Conservation (phyloP, 2,888 invertebrate species). For the Pristionchus entomophagus region DNA sequence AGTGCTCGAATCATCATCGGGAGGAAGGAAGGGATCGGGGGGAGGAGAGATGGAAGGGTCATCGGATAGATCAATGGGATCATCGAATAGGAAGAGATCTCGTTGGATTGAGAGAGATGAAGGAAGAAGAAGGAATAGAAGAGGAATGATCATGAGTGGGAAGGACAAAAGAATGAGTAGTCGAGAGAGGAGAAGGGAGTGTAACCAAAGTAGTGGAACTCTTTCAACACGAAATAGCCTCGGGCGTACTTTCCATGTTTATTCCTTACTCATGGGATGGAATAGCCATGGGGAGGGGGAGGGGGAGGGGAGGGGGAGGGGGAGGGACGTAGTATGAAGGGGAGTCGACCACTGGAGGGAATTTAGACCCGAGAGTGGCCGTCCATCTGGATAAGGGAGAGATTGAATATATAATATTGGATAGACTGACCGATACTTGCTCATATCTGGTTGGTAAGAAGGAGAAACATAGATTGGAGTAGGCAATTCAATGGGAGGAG, state of each 20-base stretch:
- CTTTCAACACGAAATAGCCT: not conserved
- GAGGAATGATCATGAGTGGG: not conserved
- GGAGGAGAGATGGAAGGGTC: not conserved
- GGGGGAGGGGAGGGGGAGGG: not conserved
- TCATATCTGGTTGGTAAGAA: conserved; percentile 25
- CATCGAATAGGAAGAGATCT: conserved; percentile 24
- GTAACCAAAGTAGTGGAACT: not conserved
- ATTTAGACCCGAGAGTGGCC: not conserved
- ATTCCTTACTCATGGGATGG: not conserved
- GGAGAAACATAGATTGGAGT: not conserved
- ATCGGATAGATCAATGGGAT: not conserved
- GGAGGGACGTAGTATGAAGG: not conserved
- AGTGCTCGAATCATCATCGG: not conserved
- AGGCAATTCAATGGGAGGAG: not conserved
- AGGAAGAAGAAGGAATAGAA: not conserved
- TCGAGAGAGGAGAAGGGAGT: conserved; percentile 12
- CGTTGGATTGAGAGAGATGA: not conserved
- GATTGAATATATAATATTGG: not conserved
- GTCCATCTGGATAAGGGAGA: not conserved
- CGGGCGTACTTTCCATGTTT: not conserved
- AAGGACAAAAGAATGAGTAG: not conserved
- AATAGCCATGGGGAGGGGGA: not conserved
- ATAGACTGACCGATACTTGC: conserved; percentile 5
- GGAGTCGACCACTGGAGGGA: not conserved
- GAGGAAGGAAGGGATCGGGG: conserved; percentile 5